Percentiles rank a stretch among this genome's conserved stretches.
These are phyloP conservation scores for Meta bourneti DNA, from an alignment of 2,888 invertebrate species.

Conservation along the genomic window DNA sequence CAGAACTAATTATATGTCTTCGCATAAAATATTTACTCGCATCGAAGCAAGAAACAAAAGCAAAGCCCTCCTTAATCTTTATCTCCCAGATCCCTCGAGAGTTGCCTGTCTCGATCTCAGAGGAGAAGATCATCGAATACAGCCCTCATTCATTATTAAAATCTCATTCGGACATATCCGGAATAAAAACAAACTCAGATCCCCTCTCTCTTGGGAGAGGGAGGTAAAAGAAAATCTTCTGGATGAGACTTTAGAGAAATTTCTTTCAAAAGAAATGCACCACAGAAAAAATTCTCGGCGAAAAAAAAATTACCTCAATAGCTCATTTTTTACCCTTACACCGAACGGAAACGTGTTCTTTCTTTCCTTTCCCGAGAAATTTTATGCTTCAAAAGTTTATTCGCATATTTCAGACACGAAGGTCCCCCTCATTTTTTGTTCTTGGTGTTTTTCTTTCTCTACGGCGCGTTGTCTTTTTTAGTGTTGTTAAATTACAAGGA, in stretches of 20 bases:
- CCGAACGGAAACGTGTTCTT: background rate
- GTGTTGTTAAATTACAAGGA: background rate
- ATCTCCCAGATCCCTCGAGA: background rate
- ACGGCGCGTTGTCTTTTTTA: background rate
- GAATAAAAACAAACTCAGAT: background rate
- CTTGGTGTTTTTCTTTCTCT: background rate
- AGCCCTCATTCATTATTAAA: slow-evolving; percentile 39
- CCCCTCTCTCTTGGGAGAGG: background rate
- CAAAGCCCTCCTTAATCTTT: background rate
- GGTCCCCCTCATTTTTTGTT: background rate
- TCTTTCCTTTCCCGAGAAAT: background rate
- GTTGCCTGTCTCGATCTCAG: background rate
- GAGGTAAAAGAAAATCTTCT: background rate
- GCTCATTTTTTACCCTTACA: background rate
- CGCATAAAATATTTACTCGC: background rate
- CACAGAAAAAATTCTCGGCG: background rate
- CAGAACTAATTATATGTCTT: background rate
- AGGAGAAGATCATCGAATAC: background rate
- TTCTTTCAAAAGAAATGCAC: background rate
- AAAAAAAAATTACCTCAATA: background rate
- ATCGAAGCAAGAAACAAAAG: background rate
- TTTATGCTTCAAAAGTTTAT: background rate
- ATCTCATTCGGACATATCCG: slow-evolving; percentile 24
- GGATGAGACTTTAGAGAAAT: background rate
- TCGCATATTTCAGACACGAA: background rate